A percentile compares a stretch with the other conserved stretches of the same genome.
Conservation (phyloP, 2,888 invertebrate genomes). For the Nephrotoma guestfalica region DNA sequence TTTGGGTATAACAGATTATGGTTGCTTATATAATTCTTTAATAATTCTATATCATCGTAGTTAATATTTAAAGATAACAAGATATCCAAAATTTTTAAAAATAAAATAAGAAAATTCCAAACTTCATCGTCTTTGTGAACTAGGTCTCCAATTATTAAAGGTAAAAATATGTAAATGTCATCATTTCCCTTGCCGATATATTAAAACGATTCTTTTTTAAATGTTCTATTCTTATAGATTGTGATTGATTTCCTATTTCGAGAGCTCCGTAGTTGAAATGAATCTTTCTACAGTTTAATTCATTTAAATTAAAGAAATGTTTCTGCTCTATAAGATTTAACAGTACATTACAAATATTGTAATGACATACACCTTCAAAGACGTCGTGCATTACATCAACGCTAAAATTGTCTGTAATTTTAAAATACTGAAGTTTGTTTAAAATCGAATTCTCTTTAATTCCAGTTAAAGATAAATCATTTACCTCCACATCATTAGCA, state of each 20-base stretch:
- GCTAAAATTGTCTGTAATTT: background rate
- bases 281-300: background rate
- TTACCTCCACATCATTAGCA: background rate
- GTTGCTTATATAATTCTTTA: background rate
- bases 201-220: background rate
- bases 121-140: background rate
- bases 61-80: background rate
- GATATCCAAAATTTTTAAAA: background rate
- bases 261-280: background rate
- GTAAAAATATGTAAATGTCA: background rate
- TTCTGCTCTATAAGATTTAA: background rate
- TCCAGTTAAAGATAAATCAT: background rate
- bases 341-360: background rate
- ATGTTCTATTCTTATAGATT: background rate
- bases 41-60: background rate
- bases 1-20: background rate
- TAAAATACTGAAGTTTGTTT: background rate
- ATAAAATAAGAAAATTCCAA: background rate
- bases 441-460: slow-evolving; percentile 1
- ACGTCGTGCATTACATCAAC: slow-evolving; percentile 2
- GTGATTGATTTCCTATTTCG: background rate
- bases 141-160: background rate
- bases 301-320: background rate
- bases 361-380: background rate
- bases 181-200: background rate